Base-by-base conservation (phyloP, 1,140 invertebrate genomes). In the Harpegnathos saltator region DNA sequence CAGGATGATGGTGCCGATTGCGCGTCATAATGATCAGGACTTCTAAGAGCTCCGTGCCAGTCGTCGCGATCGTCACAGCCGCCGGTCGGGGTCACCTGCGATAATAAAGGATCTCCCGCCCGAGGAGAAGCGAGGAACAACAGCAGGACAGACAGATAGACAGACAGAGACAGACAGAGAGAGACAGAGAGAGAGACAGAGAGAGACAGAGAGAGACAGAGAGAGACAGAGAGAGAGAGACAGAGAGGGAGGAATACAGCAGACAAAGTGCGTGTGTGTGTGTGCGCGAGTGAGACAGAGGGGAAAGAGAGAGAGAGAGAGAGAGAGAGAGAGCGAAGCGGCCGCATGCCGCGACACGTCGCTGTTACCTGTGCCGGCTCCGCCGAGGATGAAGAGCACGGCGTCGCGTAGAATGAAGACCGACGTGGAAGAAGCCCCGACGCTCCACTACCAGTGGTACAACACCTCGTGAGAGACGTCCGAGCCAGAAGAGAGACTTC, bases 401-500 rank as follows among this genome's bases (percentile, higher is more conserved):
- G 62, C 78, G 73, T 54, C 59, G 61, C 71, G 82, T 56, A 72
- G 66, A 82, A 84, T 84, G 84, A 88, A 89, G 87, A 90, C 65
- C 80, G 85, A 84, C 89, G 87, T 80, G 33, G 75, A 69, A 80
- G 87, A 86, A 86, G 84, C 86, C 38, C 59, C 86, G 78, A 88
- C 71, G 82, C 80, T 63, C 44, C 73, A 50, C 44, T 88, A 84
- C 59, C 85, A 89, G 75, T 88, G 89, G 88, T 91, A 89, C 88
- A 90, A 87, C 82, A 85, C 85, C 29, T 91, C 88, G 82, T 91
- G 89, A 91, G 89, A 91, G 84, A 17, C 38, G 50, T 12, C 50
- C 26, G 65, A n/a, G 48, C 17, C 62, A 63, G 33, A 48, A 24
- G 26, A 17, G 29, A 52, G 19, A n/a, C n/a, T n/a, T n/a, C n/a